These are phyloP conservation scores for Centroberyx gerrardi DNA, from an alignment of 2,797 vertebrate genomes.

Conservation along the genomic window DNA sequence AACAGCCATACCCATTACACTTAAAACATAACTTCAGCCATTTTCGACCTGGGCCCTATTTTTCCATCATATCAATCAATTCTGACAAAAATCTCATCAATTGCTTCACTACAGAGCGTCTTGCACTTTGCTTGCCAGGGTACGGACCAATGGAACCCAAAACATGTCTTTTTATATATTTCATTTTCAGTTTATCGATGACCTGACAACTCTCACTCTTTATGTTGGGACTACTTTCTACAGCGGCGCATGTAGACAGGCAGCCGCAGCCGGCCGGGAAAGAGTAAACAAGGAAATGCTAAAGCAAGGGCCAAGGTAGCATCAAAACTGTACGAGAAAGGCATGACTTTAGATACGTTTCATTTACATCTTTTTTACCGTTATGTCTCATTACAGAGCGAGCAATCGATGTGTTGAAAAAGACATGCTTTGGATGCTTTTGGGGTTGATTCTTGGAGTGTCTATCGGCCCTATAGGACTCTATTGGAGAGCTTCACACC, in stretches of 20 bases:
- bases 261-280: too few species aligned
- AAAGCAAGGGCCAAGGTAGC: too few species aligned
- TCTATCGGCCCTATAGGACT: too few species aligned
- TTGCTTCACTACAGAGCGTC: neutral
- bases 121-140: neutral
- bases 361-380: too few species aligned
- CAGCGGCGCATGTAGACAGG: neutral
- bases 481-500: too few species aligned
- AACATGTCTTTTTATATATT: conserved; percentile 1
- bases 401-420: too few species aligned
- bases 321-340: too few species aligned
- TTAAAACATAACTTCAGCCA: conserved; percentile 4
- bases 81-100: neutral
- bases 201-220: conserved; percentile 32
- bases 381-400: too few species aligned
- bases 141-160: neutral
- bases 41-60: neutral
- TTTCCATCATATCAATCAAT: neutral
- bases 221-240: conserved; percentile 26
- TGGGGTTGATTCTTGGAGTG: too few species aligned
- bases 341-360: too few species aligned
- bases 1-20: conserved; percentile 28
- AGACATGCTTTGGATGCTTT: too few species aligned
- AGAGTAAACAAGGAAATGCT: too few species aligned
- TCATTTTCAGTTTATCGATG: conserved; percentile 23